Evolutionary conservation across 2,113 vertebrate species (phyloP).

Genomic region (Corythaeola cristata): DNA sequence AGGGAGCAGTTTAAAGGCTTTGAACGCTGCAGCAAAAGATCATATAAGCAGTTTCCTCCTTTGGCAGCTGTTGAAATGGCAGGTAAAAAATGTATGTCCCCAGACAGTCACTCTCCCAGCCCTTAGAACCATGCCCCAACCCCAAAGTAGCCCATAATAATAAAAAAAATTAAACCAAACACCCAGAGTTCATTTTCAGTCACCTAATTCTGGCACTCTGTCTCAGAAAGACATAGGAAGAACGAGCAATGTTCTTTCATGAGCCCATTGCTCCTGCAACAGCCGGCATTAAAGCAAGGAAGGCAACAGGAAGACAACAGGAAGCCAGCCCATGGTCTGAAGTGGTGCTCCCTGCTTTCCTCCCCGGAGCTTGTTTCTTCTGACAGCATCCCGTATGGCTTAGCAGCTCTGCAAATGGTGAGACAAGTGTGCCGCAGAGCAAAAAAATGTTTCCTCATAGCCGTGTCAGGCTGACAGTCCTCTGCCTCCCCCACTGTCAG

Average conservation of each 20-base stretch:
- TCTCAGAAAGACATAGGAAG: background rate
- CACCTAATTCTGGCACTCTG: background rate
- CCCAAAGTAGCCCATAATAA: background rate
- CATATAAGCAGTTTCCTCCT: background rate
- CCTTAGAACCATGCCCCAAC: background rate
- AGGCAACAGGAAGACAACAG: background rate
- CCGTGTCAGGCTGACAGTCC: conserved; percentile 1
- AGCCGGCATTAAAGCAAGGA: background rate
- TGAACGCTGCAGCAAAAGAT: background rate
- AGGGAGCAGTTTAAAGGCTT: background rate
- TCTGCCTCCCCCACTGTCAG: conserved; percentile 7
- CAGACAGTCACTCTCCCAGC: background rate
- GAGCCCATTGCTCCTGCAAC: background rate
- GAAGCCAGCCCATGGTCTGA: background rate
- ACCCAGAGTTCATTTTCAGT: background rate
- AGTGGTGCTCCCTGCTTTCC: background rate
- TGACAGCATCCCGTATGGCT: background rate
- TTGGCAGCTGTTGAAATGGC: background rate
- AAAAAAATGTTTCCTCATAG: background rate
- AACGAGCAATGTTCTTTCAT: background rate
- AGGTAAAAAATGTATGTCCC: background rate
- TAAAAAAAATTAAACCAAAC: accelerated
- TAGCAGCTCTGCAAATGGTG: background rate
- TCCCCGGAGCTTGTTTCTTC: background rate
- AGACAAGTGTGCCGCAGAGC: background rate